Conservation (phyloP, 2,113 vertebrate genomes). For the Aleadryas rufinucha region DNA sequence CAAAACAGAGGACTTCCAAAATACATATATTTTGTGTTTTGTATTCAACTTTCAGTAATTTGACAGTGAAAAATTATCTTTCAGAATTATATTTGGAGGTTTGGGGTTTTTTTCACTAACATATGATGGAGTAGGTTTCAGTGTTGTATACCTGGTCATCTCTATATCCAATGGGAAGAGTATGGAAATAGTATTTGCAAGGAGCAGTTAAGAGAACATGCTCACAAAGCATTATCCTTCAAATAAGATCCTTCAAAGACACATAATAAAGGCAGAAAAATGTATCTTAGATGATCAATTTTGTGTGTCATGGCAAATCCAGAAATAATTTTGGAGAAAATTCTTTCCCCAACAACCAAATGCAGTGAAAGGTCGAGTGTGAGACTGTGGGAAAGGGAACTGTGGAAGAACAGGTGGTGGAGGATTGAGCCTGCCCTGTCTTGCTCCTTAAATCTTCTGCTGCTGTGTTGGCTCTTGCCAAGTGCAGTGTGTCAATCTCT, state of each 20-base stretch:
- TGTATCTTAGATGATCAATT: not conserved
- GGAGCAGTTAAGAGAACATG: not conserved
- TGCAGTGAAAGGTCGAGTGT: fast-evolving
- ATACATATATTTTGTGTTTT: not conserved
- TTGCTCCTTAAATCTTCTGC: not conserved
- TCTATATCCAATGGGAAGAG: not conserved
- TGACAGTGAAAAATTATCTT: not conserved
- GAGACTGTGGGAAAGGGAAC: not conserved
- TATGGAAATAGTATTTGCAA: not conserved
- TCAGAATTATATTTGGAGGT: not conserved
- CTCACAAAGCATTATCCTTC: not conserved
- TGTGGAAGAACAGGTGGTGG: not conserved
- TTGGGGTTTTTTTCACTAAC: not conserved
- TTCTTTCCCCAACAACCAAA: not conserved
- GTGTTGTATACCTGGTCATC: not conserved
- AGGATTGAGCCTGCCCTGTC: not conserved
- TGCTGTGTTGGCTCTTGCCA: too few species aligned
- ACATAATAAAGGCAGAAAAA: not conserved
- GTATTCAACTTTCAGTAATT: not conserved
- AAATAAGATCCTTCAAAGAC: too few species aligned
- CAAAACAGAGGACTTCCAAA: not conserved
- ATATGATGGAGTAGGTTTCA: not conserved
- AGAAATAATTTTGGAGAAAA: not conserved
- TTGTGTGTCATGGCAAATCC: not conserved
- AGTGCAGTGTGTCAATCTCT: fast-evolving